A percentile compares a stretch with the other conserved stretches of the same genome.
Evolutionary conservation across 2,797 vertebrate species (phyloP).

Genomic region (Acrossocheilus fasciatus): DNA sequence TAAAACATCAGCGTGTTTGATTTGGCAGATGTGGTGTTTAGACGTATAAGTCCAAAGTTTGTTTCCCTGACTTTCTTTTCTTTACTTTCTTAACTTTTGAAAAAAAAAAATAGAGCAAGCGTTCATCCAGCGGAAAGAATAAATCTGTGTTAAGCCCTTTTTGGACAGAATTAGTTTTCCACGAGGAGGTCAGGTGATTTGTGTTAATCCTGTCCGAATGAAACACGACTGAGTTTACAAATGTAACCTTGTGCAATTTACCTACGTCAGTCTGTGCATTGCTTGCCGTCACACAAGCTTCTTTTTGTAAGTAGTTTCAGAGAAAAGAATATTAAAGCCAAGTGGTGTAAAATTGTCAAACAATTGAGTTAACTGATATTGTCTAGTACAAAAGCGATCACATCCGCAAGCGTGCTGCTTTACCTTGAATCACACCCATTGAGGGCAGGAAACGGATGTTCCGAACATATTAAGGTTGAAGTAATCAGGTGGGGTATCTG

Average conservation of each 20-base stretch:
- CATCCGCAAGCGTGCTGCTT: no score
- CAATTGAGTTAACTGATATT: no score
- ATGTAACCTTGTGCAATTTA: background rate
- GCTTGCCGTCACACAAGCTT: no score
- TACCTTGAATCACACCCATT: background rate
- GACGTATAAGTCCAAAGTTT: background rate
- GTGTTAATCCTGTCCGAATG: background rate
- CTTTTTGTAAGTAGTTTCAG: no score
- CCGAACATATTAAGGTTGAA: background rate
- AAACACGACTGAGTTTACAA: background rate
- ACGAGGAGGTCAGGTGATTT: background rate
- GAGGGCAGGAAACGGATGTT: background rate
- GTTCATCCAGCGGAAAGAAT: background rate
- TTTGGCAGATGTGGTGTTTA: background rate
- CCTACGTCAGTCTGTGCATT: background rate
- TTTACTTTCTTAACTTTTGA: background rate
- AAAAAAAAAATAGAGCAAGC: background rate
- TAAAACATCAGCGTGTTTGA: background rate
- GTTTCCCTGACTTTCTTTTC: background rate
- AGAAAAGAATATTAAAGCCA: no score
- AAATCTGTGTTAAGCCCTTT: background rate
- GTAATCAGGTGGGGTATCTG: background rate
- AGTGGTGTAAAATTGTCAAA: no score
- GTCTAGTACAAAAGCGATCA: background rate
- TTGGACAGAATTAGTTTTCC: background rate